These are phyloP conservation scores for Okamejei kenojei DNA, from an alignment of 2,797 vertebrate genomes.

Conservation along the genomic window DNA sequence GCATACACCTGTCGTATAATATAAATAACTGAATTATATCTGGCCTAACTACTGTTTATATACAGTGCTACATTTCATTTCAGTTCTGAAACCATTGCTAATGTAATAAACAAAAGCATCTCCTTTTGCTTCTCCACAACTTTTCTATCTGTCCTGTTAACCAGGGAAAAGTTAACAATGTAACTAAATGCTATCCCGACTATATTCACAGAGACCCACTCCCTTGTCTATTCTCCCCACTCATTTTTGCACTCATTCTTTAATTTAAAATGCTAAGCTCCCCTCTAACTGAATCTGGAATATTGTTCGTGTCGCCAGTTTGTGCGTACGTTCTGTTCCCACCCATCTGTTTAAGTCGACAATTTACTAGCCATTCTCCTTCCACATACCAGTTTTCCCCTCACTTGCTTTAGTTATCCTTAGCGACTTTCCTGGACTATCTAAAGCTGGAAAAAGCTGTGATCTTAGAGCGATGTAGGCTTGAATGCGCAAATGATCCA, in stretches of 20 bases:
- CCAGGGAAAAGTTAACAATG: background rate
- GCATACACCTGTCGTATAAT: too few relatives aligned
- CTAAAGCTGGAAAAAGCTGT: background rate
- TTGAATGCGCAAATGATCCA: too few relatives aligned
- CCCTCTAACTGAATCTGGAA: too few relatives aligned
- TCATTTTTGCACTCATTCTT: background rate
- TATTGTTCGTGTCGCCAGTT: background rate
- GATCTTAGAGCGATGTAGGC: background rate
- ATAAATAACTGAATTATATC: too few relatives aligned
- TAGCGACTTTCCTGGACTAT: background rate
- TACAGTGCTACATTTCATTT: too few relatives aligned
- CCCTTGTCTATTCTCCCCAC: background rate
- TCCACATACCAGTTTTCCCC: background rate
- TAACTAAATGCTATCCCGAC: background rate
- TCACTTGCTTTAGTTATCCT: background rate
- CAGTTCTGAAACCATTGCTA: too few relatives aligned
- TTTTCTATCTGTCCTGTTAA: too few relatives aligned
- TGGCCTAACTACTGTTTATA: too few relatives aligned
- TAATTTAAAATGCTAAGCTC: too few relatives aligned
- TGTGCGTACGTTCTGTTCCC: background rate
- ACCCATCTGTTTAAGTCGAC: background rate
- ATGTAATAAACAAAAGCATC: too few relatives aligned
- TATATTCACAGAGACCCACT: background rate
- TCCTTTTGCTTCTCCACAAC: too few relatives aligned
- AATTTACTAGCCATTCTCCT: background rate